Percentiles rank a stretch among this genome's conserved stretches.
Evolutionary conservation across 2,888 invertebrate species (phyloP).

Genomic region (Drosophila siamana): DNA sequence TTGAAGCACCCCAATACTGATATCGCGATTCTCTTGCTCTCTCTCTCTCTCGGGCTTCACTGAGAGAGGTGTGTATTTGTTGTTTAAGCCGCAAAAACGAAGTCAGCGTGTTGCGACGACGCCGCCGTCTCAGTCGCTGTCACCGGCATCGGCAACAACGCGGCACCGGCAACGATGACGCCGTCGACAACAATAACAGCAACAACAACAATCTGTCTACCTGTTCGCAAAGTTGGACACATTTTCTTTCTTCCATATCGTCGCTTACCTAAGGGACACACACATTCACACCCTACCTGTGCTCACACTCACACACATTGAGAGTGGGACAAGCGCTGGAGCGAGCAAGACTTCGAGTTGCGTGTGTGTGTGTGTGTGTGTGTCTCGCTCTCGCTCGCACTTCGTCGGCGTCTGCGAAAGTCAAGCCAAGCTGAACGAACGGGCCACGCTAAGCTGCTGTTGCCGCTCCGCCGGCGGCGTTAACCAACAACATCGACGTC

Average conservation of each 20-base stretch:
- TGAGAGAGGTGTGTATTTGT: constrained; percentile 27
- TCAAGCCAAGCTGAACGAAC: constrained; percentile 83
- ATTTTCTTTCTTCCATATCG: constrained; percentile 69
- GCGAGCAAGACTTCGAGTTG: constrained; percentile 29
- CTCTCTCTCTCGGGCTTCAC: constrained; percentile 6
- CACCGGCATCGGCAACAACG: constrained; percentile 53
- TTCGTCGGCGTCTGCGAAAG: constrained; percentile 45
- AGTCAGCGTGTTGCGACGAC: constrained; percentile 65
- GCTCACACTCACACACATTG: constrained; percentile 29
- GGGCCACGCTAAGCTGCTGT: constrained; percentile 78
- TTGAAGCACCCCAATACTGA: constrained; percentile 67
- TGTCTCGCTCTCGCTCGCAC: constrained; percentile 46
- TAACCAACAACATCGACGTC: constrained; percentile 60
- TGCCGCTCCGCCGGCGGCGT: constrained; percentile 80
- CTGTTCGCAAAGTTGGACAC: constrained; percentile 78
- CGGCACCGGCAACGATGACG: constrained; percentile 47
- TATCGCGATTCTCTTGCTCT: constrained; percentile 28
- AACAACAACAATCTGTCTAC: constrained; percentile 58
- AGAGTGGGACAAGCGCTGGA: constrained; percentile 8
- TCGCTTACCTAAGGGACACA: constrained; percentile 77
- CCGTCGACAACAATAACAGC: constrained; percentile 42
- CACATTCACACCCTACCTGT: constrained; percentile 52
- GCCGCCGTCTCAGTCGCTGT: constrained; percentile 66
- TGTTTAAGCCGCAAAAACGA: constrained; percentile 79
- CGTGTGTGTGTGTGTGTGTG: constrained; percentile 18